These are phyloP conservation scores for Aethina tumida DNA, from an alignment of 1,140 invertebrate species.

Conservation along the genomic window DNA sequence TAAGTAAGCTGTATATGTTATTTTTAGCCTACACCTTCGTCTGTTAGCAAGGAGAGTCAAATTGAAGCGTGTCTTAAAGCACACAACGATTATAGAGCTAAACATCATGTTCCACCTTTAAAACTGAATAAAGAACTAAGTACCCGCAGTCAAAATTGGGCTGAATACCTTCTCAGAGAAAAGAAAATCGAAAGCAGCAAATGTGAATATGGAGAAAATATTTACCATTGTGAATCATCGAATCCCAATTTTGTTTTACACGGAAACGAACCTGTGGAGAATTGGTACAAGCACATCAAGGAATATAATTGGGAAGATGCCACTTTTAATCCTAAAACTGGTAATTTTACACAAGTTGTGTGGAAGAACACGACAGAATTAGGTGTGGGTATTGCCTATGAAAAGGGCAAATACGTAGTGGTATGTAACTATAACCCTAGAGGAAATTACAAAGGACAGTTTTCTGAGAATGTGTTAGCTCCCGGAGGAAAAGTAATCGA, in stretches of 20 bases:
- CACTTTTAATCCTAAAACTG: constrained; percentile 20
- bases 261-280: constrained; percentile 61
- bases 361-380: constrained; percentile 61
- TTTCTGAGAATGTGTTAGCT: constrained; percentile 61
- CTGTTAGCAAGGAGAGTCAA: constrained; percentile 14
- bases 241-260: constrained; percentile 54
- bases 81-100: constrained; percentile 67
- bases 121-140: constrained; percentile 43
- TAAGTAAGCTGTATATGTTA: too few relatives aligned
- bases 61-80: constrained; percentile 46
- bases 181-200: constrained; percentile 61
- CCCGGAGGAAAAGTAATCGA: too few relatives aligned
- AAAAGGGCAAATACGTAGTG: constrained; percentile 46
- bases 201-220: constrained; percentile 68
- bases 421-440: constrained; percentile 75
- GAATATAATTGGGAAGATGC: constrained; percentile 51
- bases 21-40: too few relatives aligned
- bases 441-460: constrained; percentile 68
- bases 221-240: constrained; percentile 65
- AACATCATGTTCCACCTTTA: constrained; percentile 57
- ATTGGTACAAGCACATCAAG: constrained; percentile 57
- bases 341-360: constrained; percentile 41
- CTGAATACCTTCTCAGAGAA: constrained; percentile 58
- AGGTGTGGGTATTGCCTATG: constrained; percentile 64
- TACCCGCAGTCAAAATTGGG: constrained; percentile 74